Evolutionary conservation across 2,797 vertebrate species (phyloP), one percentile per base, ranked within the genome.

Genomic region (Diplodus puntazzo): DNA sequence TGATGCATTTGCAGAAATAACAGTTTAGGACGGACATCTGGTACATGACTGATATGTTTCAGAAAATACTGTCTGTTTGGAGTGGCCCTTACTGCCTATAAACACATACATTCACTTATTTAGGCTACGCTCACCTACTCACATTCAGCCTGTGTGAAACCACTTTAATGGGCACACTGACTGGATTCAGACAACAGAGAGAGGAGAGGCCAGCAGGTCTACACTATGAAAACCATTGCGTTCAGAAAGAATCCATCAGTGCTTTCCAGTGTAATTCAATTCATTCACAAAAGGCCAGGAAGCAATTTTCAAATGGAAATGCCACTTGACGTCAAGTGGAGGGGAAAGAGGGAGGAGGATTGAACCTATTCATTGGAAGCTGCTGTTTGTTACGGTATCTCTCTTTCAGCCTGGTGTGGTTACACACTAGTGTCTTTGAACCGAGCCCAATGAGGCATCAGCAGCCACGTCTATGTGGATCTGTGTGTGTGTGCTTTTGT

Each of bases 241-340:
- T 93, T 95, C 87, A 88, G 83, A 93, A 92, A 93, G 92, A 94
- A 95, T 95, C 93, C 94, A 95, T 95, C 93, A 92, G 90, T 88
- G 91, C 93, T 92, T 93, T 92, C 94, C 92, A 93, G 88, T 92
- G 93, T 93, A 92, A 95, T 94, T 94, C 86, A 85, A 92, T 94
- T 95, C 91, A 94, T 94, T 94, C 94, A 95, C 93, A 94, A 95
- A 94, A 91, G 92, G 87, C 85, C 74, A 79, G 93, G 92, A 94
- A 94, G 92, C 93, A 93, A 94, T 94, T 94, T 94, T 87, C 93
- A 95, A 94, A 95, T 95, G 94, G 93, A 95, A 95, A 95, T 94
- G 92, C 91, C 89, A 92, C 93, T 95, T 93, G 92, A 94, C 90
- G 94, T 92, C 73, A 85, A 92, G 87, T 81, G 73, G 73, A 81